Base-by-base conservation (phyloP, 2,113 vertebrate genomes). In the Nycticorax nycticorax region DNA sequence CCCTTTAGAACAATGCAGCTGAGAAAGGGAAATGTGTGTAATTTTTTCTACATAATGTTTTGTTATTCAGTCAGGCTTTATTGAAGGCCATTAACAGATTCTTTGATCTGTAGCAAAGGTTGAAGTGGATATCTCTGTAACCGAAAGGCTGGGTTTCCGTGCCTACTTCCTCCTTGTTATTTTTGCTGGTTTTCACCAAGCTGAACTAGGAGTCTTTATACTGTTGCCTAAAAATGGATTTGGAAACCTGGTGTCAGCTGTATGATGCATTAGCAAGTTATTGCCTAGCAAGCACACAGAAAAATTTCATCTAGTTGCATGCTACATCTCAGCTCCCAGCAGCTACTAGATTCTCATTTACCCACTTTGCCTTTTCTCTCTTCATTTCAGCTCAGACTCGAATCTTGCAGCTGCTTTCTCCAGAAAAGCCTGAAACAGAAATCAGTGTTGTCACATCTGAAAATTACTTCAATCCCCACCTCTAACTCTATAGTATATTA, bases 341-440 rank as follows among this genome's bases (percentile, higher is more conserved):
- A 79, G 47, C 47, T 75, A 57, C 12, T 27, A 14, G 30, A 67
- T 35, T 72, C 28, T 84, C 45, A 86, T 78, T 72, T 71, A 74
- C 13, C 3, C 23, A 19, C 27, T 81, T 92, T 26, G 47, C 16
- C 23, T 59, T 84, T 73, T 90, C 22, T 56, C 24, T 84, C 9
- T 67, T 57, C 66, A 1, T 86, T 92, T 83, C 52, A 80, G 30
- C 47, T 83, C 59, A 56, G 59, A 72, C 37, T 83, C 80, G 37
- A 90, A 47, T 82, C 23, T 81, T 56, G 32, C 45, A 94, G 32
- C n/a, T 88, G 32, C 50, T 92, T 86, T 85, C 80, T 84, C n/a
- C 43, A 84, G 67, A 96, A 95, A 62, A 57, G 12, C 11, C 66
- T 77, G 74, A 94, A 95, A 75, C 45, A 92, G 62, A 93, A 91